Evolutionary conservation across 2,113 vertebrate genomes (phyloP), one percentile per base, ranked within the genome.

Genomic region (Prietella phreatophila): DNA sequence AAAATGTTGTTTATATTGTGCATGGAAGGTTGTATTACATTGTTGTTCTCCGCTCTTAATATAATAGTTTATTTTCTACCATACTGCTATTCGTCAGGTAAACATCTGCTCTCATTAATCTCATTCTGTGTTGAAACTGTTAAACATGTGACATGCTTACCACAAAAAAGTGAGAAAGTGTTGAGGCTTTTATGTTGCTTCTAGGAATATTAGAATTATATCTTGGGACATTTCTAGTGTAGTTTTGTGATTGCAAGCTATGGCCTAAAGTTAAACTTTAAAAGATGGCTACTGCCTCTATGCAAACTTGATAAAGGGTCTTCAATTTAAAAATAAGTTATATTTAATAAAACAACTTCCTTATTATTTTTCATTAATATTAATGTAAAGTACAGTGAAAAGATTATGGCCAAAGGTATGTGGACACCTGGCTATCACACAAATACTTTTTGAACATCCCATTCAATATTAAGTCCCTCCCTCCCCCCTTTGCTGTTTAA

Each of bases 41-140:
- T 75, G 60, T 88, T 87, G 60, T 60, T 76, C 87, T 84, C 76
- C 56, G 50, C 81, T 89, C 47, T 89, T 82, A 47, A 88, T 88
- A 81, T 86, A 56, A 71, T 79, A 82, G 84, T 90, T 88, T 89
- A 80, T 88, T 88, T 71, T 89, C 84, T 80, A 84, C 79, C 84
- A 73, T 89, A 85, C 84, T 87, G 85, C 73, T 73, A 63, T 86
- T 91, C 88, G 85, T 89, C 90, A 91, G 69, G 82, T 86, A 78
- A 55, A 84, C 89, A 89, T 87, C 88, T 91, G 90, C 86, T 88
- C 85, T 83, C 88, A 88, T 91, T 86, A 89, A 91, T 91, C 88
- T 89, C 71, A 80, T 80, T 82, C 25, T 76, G 84, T 82, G 79
- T 73, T 81, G 84, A 86, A 82, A 71, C 36, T 88, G 84, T 86